phyloP scores from a whole-genome alignment of 2,113 vertebrate genomes.

The Gallinago undulata region DNA sequence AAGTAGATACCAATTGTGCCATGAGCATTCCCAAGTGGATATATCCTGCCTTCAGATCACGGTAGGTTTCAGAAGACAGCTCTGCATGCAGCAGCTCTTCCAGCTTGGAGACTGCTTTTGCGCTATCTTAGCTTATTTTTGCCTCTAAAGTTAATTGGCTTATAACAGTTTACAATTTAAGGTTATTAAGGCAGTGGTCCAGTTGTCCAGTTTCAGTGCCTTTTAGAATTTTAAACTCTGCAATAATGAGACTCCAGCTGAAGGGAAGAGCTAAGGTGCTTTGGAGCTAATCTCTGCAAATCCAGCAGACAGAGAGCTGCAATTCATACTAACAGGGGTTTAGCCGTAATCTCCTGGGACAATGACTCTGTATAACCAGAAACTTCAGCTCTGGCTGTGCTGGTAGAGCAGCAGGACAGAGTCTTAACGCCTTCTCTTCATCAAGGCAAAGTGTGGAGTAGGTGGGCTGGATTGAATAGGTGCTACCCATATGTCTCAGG shows the following conservation, averaged over 20 bases:
- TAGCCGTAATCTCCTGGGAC: conserved; percentile 2
- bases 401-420: background rate
- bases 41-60: background rate
- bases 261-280: conserved; percentile 27
- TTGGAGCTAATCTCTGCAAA: conserved; percentile 44
- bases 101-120: background rate
- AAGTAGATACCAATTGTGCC: background rate
- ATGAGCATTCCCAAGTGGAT: background rate
- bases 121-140: background rate
- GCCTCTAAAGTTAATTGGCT: background rate
- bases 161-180: background rate
- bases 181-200: background rate
- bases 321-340: background rate
- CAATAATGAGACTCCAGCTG: background rate
- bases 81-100: background rate
- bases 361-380: background rate
- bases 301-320: conserved; percentile 10
- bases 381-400: background rate
- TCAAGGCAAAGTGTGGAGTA: background rate
- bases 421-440: background rate
- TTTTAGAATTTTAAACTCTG: conserved; percentile 1
- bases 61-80: background rate
- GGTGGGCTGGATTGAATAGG: background rate
- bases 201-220: background rate
- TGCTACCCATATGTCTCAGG: fast-evolving